Evolutionary conservation across 2,797 vertebrate species (phyloP).

Genomic region (Meda fulgida): DNA sequence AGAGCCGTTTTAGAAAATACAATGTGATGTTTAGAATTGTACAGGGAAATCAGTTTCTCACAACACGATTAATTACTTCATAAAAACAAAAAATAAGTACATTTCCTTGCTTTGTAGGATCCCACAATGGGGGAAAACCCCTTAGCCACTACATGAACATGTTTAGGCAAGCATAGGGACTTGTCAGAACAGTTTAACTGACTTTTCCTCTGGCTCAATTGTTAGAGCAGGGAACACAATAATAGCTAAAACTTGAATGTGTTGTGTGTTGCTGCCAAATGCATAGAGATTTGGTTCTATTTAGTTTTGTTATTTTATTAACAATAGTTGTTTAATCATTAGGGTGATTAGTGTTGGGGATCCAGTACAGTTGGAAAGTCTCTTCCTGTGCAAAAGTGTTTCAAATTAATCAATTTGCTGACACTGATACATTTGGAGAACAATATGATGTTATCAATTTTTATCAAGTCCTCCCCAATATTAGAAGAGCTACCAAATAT

Average conservation of each 20-base stretch:
- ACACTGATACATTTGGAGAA: neutral
- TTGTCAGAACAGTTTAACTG: neutral
- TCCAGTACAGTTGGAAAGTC: neutral
- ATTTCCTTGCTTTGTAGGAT: conserved; percentile 37
- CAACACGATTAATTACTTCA: neutral
- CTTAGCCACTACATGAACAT: neutral
- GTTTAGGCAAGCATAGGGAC: neutral
- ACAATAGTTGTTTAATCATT: neutral
- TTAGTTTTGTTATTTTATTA: neutral
- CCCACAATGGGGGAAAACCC: conserved; percentile 37
- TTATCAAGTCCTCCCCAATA: neutral
- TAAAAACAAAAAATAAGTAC: conserved; percentile 16
- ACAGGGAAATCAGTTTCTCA: neutral
- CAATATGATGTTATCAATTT: neutral
- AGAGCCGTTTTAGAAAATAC: neutral
- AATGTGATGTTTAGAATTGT: neutral
- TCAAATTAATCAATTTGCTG: neutral
- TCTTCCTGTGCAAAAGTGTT: neutral
- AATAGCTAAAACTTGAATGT: neutral
- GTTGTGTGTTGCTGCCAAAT: neutral
- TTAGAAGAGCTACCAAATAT: neutral
- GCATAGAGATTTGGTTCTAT: neutral
- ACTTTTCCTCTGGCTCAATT: conserved; percentile 8
- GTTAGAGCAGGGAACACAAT: conserved; percentile 1
- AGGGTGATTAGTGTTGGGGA: neutral